These are phyloP conservation scores for Nipponacmea schrenckii DNA, from an alignment of 2,888 invertebrate genomes.

Conservation along the genomic window DNA sequence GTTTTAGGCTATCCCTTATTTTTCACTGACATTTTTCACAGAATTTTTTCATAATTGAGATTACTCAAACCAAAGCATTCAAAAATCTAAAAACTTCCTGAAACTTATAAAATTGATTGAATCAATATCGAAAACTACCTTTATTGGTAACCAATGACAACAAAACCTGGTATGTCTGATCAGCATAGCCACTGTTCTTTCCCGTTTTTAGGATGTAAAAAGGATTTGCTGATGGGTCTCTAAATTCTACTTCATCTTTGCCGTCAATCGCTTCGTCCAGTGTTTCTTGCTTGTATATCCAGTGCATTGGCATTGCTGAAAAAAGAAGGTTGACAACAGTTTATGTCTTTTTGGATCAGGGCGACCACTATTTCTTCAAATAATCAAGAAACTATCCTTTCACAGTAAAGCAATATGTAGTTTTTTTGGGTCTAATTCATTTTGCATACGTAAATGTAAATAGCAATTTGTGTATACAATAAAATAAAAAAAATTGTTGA, in stretches of 20 bases:
- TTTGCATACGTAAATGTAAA: too few relatives aligned
- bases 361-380: too few relatives aligned
- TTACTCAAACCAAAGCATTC: too few relatives aligned
- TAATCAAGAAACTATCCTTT: too few relatives aligned
- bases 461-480: too few relatives aligned
- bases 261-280: constrained; percentile 40
- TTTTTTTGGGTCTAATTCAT: not conserved
- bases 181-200: constrained; percentile 54
- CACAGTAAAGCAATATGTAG: too few relatives aligned
- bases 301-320: constrained; percentile 37
- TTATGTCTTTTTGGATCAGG: not conserved
- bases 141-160: constrained; percentile 49
- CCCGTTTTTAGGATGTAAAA: constrained; percentile 50
- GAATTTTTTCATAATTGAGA: too few relatives aligned
- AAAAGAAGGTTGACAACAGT: not conserved
- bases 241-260: constrained; percentile 51
- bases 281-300: constrained; percentile 54
- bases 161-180: constrained; percentile 54
- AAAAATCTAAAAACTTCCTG: too few relatives aligned
- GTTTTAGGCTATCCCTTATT: too few relatives aligned
- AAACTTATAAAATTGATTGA: too few relatives aligned
- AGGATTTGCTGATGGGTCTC: constrained; percentile 53
- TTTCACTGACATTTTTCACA: too few relatives aligned
- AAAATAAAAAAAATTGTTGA: too few relatives aligned
- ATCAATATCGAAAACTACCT: constrained; percentile 33